A percentile compares a stretch with the other conserved stretches of the same genome.
Conservation (phyloP, 1,140 invertebrate genomes). For the Pararge aegeria region DNA sequence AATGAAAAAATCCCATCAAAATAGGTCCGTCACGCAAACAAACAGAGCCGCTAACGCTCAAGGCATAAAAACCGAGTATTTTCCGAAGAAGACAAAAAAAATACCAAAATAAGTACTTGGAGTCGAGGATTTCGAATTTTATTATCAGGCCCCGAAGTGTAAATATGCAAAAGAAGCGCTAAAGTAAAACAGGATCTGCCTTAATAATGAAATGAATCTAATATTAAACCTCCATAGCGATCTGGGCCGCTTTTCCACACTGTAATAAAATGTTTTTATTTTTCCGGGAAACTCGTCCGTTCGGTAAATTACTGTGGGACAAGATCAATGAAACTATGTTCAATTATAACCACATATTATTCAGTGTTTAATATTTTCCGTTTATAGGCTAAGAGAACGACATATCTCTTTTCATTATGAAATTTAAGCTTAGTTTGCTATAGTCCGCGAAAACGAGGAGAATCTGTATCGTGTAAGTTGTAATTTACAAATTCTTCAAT, state of each 20-base stretch:
- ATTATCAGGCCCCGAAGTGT: neutral
- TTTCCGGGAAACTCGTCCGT: neutral
- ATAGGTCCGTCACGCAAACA: too few species aligned
- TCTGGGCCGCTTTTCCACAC: neutral
- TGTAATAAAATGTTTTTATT: conserved; percentile 4
- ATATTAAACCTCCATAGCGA: neutral
- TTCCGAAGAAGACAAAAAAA: neutral
- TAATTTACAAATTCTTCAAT: too few species aligned
- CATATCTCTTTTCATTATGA: too few species aligned
- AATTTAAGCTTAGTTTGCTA: too few species aligned
- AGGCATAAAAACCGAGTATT: too few species aligned
- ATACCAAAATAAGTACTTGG: too few species aligned
- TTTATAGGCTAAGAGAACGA: too few species aligned
- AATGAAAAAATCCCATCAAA: too few species aligned
- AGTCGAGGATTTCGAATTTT: neutral
- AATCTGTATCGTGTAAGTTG: too few species aligned
- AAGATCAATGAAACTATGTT: neutral
- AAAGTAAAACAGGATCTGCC: neutral
- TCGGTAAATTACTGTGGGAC: neutral
- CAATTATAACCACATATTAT: neutral
- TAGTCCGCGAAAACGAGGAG: too few species aligned
- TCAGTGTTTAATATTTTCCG: too few species aligned
- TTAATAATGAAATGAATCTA: conserved; percentile 2
- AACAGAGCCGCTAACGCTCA: too few species aligned
- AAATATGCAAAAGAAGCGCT: neutral